Base-by-base conservation (phyloP, 1,140 invertebrate genomes). In the Epicauta chinensis region DNA sequence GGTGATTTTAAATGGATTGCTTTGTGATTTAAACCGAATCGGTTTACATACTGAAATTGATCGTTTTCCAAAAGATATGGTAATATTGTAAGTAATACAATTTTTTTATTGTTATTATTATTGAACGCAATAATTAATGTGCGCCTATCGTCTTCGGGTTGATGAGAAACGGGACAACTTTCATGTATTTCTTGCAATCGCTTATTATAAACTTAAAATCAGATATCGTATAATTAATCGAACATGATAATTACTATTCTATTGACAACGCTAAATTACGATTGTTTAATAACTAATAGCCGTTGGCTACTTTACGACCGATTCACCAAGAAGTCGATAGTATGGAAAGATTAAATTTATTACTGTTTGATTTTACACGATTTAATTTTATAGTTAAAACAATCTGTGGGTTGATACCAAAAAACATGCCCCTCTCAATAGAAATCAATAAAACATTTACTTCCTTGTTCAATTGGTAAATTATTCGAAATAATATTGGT, bases 61-160 rank as follows among this genome's bases (percentile, higher is more conserved):
- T 29, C 36, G 39, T n/a, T 49, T 32, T 51, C 3, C 32, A 40
- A 55, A 56, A 64, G 65, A 67, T 67, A 68, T 68, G 66, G 66
- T 68, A 55, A 67, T 68, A 58, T 37, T 68, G 66, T 68, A 67
- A 68, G 66, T 68, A 59, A n/a, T n/a, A n/a, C n/a, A n/a, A 31
- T 16, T 16, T 34, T 35, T 14, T 23, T 17, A 9, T 39, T 45
- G 12, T n/a, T 34, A 11, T 34, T 3, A n/a, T 11, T 34, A 5
- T 30, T 34, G 3, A 34, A n/a, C 10, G 32, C 3, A 34, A 34
- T n/a, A n/a, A n/a, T n/a, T 34, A n/a, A 7, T 34, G 12, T 34
- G 4, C 7, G 23, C 7, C 4, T 23, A 2, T 23, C 7, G 23
- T 23, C n/a, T n/a, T 23, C 7, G 23, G 23, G 7, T 23, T 23